Conservation (phyloP, 1,140 invertebrate species). For the Magallana gigas region DNA sequence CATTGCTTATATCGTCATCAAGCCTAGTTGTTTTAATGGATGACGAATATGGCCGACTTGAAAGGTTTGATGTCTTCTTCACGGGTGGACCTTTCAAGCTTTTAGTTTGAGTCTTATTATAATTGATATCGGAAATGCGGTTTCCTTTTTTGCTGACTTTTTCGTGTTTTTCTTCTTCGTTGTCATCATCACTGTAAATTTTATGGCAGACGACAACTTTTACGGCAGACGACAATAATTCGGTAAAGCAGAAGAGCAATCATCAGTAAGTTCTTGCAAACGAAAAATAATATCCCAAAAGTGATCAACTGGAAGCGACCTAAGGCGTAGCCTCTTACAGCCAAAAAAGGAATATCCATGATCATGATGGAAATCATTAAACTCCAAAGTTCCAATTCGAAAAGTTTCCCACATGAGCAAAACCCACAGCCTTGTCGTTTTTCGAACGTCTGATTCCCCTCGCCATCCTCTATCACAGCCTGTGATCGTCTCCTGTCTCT, state of each 20-base stretch:
- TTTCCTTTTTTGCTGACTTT: not conserved
- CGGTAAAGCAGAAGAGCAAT: constrained; percentile 83
- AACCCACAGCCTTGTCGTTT: constrained; percentile 41
- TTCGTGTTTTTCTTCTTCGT: not conserved
- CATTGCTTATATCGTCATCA: not conserved
- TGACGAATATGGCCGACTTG: not conserved
- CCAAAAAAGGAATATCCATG: constrained; percentile 89
- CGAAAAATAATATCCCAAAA: constrained; percentile 94
- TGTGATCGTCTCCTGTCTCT: constrained; percentile 40
- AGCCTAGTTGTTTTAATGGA: not conserved
- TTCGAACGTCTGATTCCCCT: not conserved
- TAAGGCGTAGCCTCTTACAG: constrained; percentile 89
- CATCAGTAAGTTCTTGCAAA: constrained; percentile 91
- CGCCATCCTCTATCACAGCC: constrained; percentile 2
- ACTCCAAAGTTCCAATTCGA: constrained; percentile 88
- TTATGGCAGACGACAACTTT: too few species aligned
- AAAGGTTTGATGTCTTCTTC: not conserved
- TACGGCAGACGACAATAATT: constrained; percentile 53
- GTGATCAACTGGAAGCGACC: constrained; percentile 91
- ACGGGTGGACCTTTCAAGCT: not conserved
- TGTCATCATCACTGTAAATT: not conserved
- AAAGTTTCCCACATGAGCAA: constrained; percentile 46
- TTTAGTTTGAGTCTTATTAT: not conserved
- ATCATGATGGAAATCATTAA: constrained; percentile 79
- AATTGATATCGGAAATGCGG: not conserved